Percentiles rank a stretch among this genome's conserved stretches.
phyloP scores from a whole-genome alignment of 2,888 invertebrate genomes.

The Gastracanthus pulcherrimus region DNA sequence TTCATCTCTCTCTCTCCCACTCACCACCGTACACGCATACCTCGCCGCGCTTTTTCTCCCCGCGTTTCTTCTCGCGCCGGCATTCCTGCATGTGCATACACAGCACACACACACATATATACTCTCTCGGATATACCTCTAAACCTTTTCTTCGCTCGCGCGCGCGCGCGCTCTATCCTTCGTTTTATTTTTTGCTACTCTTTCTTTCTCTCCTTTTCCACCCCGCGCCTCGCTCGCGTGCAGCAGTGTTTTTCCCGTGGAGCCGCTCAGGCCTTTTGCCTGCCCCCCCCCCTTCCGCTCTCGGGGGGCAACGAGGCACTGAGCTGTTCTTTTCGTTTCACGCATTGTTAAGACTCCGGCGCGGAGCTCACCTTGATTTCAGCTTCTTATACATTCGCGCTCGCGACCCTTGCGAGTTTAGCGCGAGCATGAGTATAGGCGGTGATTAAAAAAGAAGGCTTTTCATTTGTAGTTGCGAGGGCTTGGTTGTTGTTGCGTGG shows the following conservation, averaged over 20 bases:
- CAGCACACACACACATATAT: too few species aligned
- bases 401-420: not conserved
- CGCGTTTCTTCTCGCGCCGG: not conserved
- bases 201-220: not conserved
- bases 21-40: not conserved
- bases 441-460: too few species aligned
- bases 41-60: not conserved
- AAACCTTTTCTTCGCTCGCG: not conserved
- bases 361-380: conserved; percentile 8
- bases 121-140: too few species aligned
- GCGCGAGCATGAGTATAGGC: too few species aligned
- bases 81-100: not conserved
- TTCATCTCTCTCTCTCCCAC: not conserved
- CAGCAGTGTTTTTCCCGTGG: not conserved
- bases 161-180: not conserved
- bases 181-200: not conserved
- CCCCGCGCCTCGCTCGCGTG: not conserved
- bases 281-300: not conserved
- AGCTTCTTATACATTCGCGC: not conserved
- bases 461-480: too few species aligned
- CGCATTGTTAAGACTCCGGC: not conserved
- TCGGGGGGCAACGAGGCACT: not conserved
- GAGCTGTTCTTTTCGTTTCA: not conserved
- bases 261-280: not conserved
- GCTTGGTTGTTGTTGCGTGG: too few species aligned